phyloP scores from a whole-genome alignment of 2,888 invertebrate genomes.

The Choreutis nemorana region DNA sequence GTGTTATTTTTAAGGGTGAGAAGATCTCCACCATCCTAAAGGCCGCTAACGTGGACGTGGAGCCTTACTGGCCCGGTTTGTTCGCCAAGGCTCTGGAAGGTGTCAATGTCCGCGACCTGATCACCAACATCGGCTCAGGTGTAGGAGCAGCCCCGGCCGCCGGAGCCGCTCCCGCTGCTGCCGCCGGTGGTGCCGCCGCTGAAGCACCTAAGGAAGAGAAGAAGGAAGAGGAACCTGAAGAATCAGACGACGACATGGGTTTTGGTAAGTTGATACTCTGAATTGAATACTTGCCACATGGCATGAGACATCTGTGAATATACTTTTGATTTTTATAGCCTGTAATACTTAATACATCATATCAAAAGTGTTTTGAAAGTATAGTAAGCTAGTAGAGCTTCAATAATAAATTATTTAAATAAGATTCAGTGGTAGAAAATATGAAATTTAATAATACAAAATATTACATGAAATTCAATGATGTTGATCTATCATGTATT shows the following conservation, averaged over 20 bases:
- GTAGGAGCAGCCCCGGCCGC: slow-evolving; percentile 86
- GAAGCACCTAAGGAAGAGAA: slow-evolving; percentile 77
- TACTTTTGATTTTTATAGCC: no score
- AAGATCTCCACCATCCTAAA: slow-evolving; percentile 97
- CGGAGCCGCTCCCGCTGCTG: slow-evolving; percentile 71
- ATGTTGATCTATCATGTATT: slow-evolving; percentile 66
- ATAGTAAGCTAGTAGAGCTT: no score
- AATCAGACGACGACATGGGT: slow-evolving; percentile 94
- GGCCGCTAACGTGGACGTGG: slow-evolving; percentile 95
- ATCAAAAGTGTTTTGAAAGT: no score
- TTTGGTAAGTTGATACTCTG: slow-evolving; percentile 75
- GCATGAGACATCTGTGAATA: no score
- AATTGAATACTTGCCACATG: no score
- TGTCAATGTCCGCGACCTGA: slow-evolving; percentile 90
- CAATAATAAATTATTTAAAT: no score
- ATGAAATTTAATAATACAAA: no score
- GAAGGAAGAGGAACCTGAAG: slow-evolving; percentile 80
- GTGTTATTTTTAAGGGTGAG: slow-evolving; percentile 74
- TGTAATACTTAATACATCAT: no score
- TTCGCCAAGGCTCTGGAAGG: slow-evolving; percentile 98
- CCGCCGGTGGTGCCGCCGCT: slow-evolving; percentile 72
- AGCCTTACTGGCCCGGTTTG: slow-evolving; percentile 99
- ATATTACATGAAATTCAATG: slow-evolving; percentile 49
- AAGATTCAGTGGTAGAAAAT: no score
- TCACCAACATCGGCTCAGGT: slow-evolving; percentile 92